Evolutionary conservation across 2,113 vertebrate species (phyloP).

Genomic region (Spermophilus dauricus): DNA sequence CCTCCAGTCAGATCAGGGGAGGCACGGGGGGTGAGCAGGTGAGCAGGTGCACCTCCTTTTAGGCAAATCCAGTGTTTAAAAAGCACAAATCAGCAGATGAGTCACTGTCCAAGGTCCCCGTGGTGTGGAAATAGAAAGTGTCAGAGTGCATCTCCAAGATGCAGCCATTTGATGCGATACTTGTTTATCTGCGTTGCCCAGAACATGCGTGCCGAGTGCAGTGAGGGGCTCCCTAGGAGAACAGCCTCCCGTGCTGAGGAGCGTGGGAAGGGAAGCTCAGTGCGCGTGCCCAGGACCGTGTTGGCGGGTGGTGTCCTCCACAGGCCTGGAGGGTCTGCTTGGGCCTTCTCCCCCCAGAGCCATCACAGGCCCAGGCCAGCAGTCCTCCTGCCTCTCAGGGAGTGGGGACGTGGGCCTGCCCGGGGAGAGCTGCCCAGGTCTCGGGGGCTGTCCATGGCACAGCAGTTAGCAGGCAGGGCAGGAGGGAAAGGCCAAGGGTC

Average conservation of each 20-base stretch:
- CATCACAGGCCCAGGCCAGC: neutral
- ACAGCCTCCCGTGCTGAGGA: fast-evolving
- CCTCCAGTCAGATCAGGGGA: neutral
- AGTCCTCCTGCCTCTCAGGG: neutral
- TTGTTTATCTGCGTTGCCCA: neutral
- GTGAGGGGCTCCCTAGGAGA: neutral
- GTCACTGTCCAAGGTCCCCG: neutral
- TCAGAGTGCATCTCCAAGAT: neutral
- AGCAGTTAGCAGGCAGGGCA: neutral
- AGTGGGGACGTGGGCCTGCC: neutral
- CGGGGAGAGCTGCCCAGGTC: neutral
- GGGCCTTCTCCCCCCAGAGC: neutral
- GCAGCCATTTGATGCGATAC: neutral
- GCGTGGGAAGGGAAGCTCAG: neutral
- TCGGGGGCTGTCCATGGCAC: neutral
- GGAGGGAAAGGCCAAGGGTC: neutral
- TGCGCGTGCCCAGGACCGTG: neutral
- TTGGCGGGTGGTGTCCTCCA: neutral
- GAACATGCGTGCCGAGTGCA: fast-evolving
- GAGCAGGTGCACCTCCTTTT: slow-evolving; percentile 26
- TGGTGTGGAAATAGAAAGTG: neutral
- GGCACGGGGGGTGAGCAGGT: no score
- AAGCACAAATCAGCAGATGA: slow-evolving; percentile 7
- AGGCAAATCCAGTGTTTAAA: slow-evolving; percentile 42
- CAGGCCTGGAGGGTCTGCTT: neutral